These are phyloP conservation scores for Paedocypris sp. DNA, from an alignment of 2,113 vertebrate genomes.

Conservation along the genomic window DNA sequence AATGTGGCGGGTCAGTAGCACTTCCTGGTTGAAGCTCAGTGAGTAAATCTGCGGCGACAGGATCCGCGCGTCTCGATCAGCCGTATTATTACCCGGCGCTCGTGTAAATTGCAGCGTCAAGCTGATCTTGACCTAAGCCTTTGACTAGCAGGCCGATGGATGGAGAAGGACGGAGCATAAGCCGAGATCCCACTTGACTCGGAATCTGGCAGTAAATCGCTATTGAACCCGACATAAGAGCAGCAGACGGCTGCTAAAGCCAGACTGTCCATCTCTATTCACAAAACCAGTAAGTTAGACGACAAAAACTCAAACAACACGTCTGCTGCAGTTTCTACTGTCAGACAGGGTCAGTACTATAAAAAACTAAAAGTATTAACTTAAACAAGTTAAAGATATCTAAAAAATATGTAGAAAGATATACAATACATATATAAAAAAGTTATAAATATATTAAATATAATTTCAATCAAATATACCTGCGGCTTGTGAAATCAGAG, in stretches of 20 bases:
- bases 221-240: background rate
- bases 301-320: background rate
- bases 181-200: background rate
- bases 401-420: too few relatives aligned
- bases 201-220: background rate
- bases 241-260: background rate
- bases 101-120: background rate
- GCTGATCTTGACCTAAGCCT: background rate
- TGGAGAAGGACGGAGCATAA: background rate
- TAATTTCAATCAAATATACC: too few relatives aligned
- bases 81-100: background rate
- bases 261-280: background rate
- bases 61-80: background rate
- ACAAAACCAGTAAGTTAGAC: background rate
- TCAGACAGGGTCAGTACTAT: too few relatives aligned
- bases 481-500: too few relatives aligned
- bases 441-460: too few relatives aligned
- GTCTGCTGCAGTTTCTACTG: too few relatives aligned
- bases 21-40: too few relatives aligned
- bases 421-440: too few relatives aligned
- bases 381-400: too few relatives aligned
- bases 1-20: too few relatives aligned
- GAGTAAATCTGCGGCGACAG: background rate
- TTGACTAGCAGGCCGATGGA: background rate
- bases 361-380: too few relatives aligned